phyloP scores from a whole-genome alignment of 30 jellyfish, hydroid and myxozoan species.

The Pelagia noctiluca region DNA sequence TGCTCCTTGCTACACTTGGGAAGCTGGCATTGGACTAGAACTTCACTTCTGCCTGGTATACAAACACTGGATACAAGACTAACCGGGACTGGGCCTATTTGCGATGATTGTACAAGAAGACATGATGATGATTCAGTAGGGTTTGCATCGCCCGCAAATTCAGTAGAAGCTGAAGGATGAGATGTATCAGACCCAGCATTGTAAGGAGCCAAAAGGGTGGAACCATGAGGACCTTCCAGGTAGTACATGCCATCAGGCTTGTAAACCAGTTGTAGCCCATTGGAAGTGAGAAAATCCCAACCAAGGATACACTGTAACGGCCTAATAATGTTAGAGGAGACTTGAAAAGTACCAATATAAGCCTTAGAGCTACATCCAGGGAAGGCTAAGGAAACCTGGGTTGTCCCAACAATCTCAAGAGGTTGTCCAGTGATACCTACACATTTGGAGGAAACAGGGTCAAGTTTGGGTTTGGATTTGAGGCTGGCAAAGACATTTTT shows the following conservation, averaged over 20 bases:
- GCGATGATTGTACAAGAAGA: slow-evolving; percentile 38
- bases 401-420: slow-evolving; percentile 20
- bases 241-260: slow-evolving; percentile 1
- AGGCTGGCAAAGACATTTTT: slow-evolving; percentile 15
- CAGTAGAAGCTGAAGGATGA: slow-evolving; percentile 5
- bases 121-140: slow-evolving; percentile 8
- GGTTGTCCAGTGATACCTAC: slow-evolving; percentile 57
- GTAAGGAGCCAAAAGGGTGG: no score
- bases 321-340: slow-evolving; percentile 1
- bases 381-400: slow-evolving; percentile 11
- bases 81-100: slow-evolving; percentile 35
- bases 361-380: no score
- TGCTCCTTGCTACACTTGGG: slow-evolving; percentile 38
- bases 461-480: slow-evolving; percentile 11
- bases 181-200: background rate
- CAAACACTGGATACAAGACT: background rate
- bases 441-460: no score
- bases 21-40: slow-evolving; percentile 2
- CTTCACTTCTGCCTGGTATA: slow-evolving; percentile 45
- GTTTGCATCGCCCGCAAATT: background rate
- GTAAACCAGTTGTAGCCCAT: slow-evolving; percentile 13
- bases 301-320: slow-evolving; percentile 54
- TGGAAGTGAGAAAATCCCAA: no score
- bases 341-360: slow-evolving; percentile 15
- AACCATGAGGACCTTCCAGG: no score